phyloP scores from a whole-genome alignment of 2,888 invertebrate species.

The Philonicus albiceps region DNA sequence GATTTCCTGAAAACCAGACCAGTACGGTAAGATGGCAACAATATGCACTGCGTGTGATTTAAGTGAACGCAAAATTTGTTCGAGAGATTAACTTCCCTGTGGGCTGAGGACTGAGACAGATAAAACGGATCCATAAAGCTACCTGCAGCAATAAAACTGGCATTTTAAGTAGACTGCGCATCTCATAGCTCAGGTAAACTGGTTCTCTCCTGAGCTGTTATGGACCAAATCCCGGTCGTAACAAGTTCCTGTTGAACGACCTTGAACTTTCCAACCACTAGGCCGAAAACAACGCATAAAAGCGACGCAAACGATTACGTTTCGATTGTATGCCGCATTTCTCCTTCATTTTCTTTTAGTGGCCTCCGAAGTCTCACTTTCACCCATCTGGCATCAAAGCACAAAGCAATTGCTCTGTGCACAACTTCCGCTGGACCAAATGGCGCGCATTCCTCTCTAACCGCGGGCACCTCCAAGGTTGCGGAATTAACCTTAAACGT shows the following conservation, averaged over 20 bases:
- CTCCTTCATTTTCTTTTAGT: not conserved
- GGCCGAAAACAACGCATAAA: not conserved
- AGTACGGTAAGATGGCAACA: not conserved
- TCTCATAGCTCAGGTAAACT: constrained; percentile 4
- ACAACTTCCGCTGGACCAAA: not conserved
- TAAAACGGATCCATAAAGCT: not conserved
- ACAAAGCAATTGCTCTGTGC: not conserved
- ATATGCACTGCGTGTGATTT: not conserved
- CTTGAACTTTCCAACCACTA: constrained; percentile 1
- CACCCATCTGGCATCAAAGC: not conserved
- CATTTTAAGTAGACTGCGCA: not conserved
- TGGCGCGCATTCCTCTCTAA: not conserved
- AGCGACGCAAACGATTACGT: not conserved
- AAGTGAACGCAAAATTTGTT: not conserved
- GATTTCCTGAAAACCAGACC: not conserved
- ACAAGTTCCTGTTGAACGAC: constrained; percentile 7
- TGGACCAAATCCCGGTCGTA: not conserved
- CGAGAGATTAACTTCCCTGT: not conserved
- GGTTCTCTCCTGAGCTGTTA: not conserved
- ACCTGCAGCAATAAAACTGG: not conserved
- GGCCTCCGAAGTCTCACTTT: not conserved
- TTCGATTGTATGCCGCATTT: not conserved
- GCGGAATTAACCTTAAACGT: not conserved
- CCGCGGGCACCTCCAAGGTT: not conserved
- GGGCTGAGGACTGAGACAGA: not conserved